phyloP scores from a whole-genome alignment of 2,888 invertebrate species.

The Ferrisia virgata region DNA sequence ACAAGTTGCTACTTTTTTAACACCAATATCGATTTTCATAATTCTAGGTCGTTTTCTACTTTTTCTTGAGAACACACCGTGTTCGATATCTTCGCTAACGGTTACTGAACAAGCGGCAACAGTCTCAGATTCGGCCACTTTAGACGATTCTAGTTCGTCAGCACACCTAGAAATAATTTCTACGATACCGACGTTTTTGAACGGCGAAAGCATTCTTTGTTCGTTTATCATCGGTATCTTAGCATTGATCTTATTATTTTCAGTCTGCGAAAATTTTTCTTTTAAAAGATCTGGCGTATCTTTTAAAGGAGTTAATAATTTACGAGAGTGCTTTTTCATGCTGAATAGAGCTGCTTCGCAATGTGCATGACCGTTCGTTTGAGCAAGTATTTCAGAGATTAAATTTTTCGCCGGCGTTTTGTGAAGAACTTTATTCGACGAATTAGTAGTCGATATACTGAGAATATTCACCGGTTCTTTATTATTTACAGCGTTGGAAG shows the following conservation, averaged over 20 bases:
- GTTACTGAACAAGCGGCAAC: neutral
- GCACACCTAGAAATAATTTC: neutral
- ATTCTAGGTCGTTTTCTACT: neutral
- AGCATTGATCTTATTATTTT: neutral
- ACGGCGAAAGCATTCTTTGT: neutral
- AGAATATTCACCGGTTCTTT: neutral
- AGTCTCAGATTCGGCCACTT: neutral
- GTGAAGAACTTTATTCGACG: neutral
- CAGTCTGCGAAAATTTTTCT: neutral
- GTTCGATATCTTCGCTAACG: neutral
- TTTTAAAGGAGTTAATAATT: neutral
- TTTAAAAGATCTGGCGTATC: slow-evolving; percentile 10
- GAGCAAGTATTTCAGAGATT: neutral
- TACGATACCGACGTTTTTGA: neutral
- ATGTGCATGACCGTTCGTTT: neutral
- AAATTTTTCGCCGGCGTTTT: neutral
- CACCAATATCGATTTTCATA: neutral
- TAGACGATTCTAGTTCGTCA: neutral
- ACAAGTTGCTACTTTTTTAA: neutral
- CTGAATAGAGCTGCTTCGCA: neutral
- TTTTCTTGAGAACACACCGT: neutral
- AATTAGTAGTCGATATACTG: neutral
- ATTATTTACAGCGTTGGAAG: neutral
- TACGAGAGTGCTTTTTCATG: neutral
- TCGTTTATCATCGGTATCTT: neutral